Evolutionary conservation across 1,140 invertebrate species (phyloP).

Genomic region (Cyclina sinensis): DNA sequence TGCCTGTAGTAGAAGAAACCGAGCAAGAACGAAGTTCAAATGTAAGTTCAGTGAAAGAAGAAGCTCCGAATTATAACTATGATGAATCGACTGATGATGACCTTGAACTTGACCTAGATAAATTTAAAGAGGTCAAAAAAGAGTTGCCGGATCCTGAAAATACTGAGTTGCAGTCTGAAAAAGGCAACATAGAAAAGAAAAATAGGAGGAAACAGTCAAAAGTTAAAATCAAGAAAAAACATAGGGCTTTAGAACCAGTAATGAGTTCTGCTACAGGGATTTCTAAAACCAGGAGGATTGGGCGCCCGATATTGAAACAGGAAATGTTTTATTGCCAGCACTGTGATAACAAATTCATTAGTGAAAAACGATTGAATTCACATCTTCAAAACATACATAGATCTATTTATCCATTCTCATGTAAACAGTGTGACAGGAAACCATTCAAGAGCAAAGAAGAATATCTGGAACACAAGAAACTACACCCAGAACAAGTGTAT

Average conservation of each 20-base stretch:
- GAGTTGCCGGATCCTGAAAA: not conserved
- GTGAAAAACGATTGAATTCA: not conserved
- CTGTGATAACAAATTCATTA: constrained; percentile 8
- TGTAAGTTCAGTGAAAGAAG: not conserved
- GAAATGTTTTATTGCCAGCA: not conserved
- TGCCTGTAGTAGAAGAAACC: not conserved
- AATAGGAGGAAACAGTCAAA: no score
- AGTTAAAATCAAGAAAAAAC: not conserved
- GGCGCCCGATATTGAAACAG: not conserved
- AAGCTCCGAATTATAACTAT: not conserved
- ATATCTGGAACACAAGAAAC: constrained; percentile 13
- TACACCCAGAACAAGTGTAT: not conserved
- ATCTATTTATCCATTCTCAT: constrained; percentile 1
- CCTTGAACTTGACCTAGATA: not conserved
- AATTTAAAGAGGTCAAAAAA: not conserved
- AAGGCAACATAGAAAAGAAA: not conserved
- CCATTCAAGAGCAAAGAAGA: constrained; percentile 32
- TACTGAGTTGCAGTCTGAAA: not conserved
- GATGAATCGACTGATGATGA: not conserved
- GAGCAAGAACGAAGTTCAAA: not conserved
- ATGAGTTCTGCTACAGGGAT: not conserved
- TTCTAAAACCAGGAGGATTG: not conserved
- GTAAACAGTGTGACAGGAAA: constrained; percentile 17
- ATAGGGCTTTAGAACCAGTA: not conserved
- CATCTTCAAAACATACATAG: not conserved